Percentiles rank a stretch among this genome's conserved stretches.
Conservation (phyloP, 1,140 invertebrate genomes). For the Drosophila serrata region DNA sequence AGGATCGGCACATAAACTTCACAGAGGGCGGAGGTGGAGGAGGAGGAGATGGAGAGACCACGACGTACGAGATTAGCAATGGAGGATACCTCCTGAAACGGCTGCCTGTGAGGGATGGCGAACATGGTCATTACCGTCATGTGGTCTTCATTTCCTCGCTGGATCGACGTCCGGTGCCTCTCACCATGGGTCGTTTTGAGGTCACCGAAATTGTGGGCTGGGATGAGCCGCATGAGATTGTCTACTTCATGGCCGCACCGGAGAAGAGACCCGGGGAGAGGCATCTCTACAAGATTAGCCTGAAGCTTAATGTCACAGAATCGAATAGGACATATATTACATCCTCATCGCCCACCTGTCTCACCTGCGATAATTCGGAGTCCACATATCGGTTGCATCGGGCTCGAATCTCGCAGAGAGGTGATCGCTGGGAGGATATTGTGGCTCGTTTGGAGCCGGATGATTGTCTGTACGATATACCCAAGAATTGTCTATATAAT, state of each 20-base stretch:
- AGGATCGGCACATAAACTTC: slow-evolving; percentile 55
- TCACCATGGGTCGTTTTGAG: slow-evolving; percentile 90
- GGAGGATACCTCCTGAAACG: slow-evolving; percentile 86
- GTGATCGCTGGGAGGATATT: slow-evolving; percentile 71
- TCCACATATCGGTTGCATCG: slow-evolving; percentile 69
- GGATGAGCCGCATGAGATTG: slow-evolving; percentile 88
- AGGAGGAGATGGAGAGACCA: slow-evolving; percentile 24
- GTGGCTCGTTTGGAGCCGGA: slow-evolving; percentile 69
- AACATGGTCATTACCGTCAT: slow-evolving; percentile 86
- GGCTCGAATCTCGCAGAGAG: slow-evolving; percentile 51
- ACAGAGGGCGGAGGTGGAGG: slow-evolving; percentile 56
- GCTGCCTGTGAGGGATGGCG: slow-evolving; percentile 88
- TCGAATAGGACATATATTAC: slow-evolving; percentile 82
- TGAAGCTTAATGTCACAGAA: slow-evolving; percentile 84
- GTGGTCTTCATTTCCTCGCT: slow-evolving; percentile 86
- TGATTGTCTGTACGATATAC: slow-evolving; percentile 84
- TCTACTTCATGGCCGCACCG: slow-evolving; percentile 91
- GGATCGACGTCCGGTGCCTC: slow-evolving; percentile 81
- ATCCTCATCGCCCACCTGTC: slow-evolving; percentile 76
- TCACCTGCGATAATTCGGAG: slow-evolving; percentile 82
- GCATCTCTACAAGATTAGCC: slow-evolving; percentile 90
- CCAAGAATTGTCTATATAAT: slow-evolving; percentile 88
- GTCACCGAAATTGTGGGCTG: slow-evolving; percentile 89
- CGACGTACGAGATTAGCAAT: slow-evolving; percentile 78
- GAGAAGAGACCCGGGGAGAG: slow-evolving; percentile 89